phyloP scores from a whole-genome alignment of 2,797 vertebrate genomes.

The Valencia hispanica region DNA sequence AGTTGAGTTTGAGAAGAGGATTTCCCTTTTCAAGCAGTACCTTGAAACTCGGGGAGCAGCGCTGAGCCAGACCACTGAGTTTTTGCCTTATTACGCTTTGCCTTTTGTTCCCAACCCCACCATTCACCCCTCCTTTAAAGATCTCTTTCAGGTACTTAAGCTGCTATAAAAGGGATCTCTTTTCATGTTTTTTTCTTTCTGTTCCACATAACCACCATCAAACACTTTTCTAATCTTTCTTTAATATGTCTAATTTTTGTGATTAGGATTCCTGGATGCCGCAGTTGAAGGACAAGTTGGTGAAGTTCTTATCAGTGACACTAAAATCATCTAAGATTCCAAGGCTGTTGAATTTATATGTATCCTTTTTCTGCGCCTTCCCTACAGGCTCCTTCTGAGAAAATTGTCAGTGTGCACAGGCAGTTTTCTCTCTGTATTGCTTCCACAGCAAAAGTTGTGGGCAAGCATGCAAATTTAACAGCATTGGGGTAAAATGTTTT shows the following conservation, averaged over 20 bases:
- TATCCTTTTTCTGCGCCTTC: constrained; percentile 85
- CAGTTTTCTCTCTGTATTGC: not conserved
- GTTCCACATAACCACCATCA: not conserved
- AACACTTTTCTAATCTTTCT: not conserved
- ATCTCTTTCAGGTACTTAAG: constrained; percentile 88
- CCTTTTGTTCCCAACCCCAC: constrained; percentile 93
- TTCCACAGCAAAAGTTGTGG: not conserved
- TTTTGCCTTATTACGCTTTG: constrained; percentile 94
- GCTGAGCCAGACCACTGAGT: constrained; percentile 91
- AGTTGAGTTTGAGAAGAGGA: constrained; percentile 85
- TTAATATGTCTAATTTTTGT: constrained; percentile 9
- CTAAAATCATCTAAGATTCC: constrained; percentile 86
- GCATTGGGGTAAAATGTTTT: not conserved
- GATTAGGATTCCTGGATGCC: constrained; percentile 90
- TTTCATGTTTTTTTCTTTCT: not conserved
- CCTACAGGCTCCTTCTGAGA: constrained; percentile 4
- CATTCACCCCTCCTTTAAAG: constrained; percentile 91
- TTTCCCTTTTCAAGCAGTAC: constrained; percentile 88
- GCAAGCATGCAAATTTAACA: not conserved
- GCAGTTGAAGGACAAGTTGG: constrained; percentile 87
- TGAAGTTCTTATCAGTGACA: constrained; percentile 84
- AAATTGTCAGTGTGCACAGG: not conserved
- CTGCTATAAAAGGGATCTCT: not conserved
- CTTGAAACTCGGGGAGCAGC: constrained; percentile 92
- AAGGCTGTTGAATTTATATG: constrained; percentile 89